A percentile compares a stretch with the other conserved stretches of the same genome.
Conservation (phyloP, 2,797 vertebrate genomes). For the Eleutherodactylus coqui region DNA sequence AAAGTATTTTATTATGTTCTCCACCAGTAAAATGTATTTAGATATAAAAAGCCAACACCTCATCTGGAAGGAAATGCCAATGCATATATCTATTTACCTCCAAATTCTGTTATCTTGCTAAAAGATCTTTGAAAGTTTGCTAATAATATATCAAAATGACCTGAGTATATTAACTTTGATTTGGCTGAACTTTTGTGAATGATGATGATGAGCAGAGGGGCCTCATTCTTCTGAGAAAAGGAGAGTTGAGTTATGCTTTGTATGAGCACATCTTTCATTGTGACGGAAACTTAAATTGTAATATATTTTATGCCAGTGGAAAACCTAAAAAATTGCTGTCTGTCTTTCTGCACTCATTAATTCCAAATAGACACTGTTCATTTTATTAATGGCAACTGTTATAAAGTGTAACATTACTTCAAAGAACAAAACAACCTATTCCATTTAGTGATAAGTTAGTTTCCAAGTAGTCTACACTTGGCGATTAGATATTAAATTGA, state of each 20-base stretch:
- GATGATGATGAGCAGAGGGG: neutral
- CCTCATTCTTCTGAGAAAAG: neutral
- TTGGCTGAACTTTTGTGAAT: neutral
- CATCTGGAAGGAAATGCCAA: neutral
- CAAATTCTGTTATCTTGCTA: neutral
- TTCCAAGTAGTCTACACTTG: slow-evolving; percentile 35
- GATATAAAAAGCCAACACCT: neutral
- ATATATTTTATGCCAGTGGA: neutral
- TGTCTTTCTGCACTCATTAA: slow-evolving; percentile 2
- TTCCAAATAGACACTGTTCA: slow-evolving; percentile 10
- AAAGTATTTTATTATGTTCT: too few species aligned
- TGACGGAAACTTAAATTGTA: neutral
- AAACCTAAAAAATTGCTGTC: neutral
- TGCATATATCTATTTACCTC: neutral
- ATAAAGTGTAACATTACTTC: slow-evolving; percentile 32
- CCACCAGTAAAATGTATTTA: too few species aligned
- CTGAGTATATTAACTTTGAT: neutral
- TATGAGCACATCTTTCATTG: neutral
- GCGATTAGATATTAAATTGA: slow-evolving; percentile 57
- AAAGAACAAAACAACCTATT: slow-evolving; percentile 45
- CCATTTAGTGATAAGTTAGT: slow-evolving; percentile 18
- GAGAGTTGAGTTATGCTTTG: neutral
- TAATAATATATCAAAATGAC: neutral
- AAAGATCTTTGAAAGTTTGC: neutral
- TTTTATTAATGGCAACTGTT: slow-evolving; percentile 40